A percentile compares a stretch with the other conserved stretches of the same genome.
Evolutionary conservation across 2,113 vertebrate genomes (phyloP).

Genomic region (Sakesphorus luctuosus): DNA sequence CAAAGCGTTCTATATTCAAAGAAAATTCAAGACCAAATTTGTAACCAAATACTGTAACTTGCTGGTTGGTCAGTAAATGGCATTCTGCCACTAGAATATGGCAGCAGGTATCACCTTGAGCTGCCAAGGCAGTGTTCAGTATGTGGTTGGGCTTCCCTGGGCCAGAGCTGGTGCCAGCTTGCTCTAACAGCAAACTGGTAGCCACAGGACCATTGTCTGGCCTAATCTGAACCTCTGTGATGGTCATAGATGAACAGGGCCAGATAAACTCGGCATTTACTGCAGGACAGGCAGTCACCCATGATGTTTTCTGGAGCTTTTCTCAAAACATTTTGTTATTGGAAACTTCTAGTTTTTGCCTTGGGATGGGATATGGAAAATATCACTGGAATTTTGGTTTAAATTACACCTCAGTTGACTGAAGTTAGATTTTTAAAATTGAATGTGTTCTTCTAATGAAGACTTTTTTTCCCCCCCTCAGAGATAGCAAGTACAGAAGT

Average conservation of each 20-base stretch:
- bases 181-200: not conserved
- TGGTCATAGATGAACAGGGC: not conserved
- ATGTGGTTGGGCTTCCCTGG: accelerated
- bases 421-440: not conserved
- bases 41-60: not conserved
- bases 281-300: accelerated
- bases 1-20: not conserved
- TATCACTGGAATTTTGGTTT: not conserved
- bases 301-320: not conserved
- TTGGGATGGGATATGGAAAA: not conserved
- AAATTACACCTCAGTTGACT: not conserved
- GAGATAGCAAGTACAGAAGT: not conserved
- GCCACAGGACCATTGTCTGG: not conserved
- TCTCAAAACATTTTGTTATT: not conserved
- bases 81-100: not conserved
- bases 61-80: not conserved
- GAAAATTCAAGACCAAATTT: not conserved
- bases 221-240: not conserved
- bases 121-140: not conserved
- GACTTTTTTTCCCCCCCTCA: not conserved
- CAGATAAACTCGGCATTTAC: not conserved
- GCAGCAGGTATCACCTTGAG: not conserved
- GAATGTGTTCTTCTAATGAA: not conserved
- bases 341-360: not conserved
- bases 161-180: not conserved